Evolutionary conservation across 2,113 vertebrate genomes (phyloP).

Genomic region (Phylloscopus trochiloides): DNA sequence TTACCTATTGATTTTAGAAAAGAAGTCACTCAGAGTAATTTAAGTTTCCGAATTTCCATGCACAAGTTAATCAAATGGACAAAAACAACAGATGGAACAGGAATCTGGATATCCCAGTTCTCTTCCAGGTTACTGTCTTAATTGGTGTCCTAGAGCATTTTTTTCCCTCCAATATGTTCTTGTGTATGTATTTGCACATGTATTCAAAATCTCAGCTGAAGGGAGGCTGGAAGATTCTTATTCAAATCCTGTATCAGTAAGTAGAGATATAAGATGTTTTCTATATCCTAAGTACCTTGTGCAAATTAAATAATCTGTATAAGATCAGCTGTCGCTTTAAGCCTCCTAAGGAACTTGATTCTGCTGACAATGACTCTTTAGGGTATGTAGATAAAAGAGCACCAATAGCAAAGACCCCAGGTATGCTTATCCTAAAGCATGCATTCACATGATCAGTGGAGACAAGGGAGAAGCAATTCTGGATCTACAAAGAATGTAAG

Average conservation of each 20-base stretch:
- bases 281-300: background rate
- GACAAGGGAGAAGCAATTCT: background rate
- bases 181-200: background rate
- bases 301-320: background rate
- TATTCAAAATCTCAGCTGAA: background rate
- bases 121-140: conserved; percentile 24
- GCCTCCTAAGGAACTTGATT: background rate
- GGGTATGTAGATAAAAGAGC: background rate
- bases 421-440: background rate
- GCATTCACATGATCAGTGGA: background rate
- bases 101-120: background rate
- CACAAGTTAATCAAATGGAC: conserved; percentile 10
- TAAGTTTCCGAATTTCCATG: background rate
- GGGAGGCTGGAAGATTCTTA: background rate
- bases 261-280: background rate
- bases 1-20: conserved; percentile 1
- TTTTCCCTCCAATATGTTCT: background rate
- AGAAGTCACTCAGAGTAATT: background rate
- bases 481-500: background rate
- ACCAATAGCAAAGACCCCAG: background rate
- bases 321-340: background rate
- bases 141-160: background rate
- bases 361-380: background rate
- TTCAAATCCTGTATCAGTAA: background rate
- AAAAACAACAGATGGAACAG: conserved; percentile 29